Evolutionary conservation across 1,140 invertebrate species (phyloP).

Genomic region (Bemisia tabaci): DNA sequence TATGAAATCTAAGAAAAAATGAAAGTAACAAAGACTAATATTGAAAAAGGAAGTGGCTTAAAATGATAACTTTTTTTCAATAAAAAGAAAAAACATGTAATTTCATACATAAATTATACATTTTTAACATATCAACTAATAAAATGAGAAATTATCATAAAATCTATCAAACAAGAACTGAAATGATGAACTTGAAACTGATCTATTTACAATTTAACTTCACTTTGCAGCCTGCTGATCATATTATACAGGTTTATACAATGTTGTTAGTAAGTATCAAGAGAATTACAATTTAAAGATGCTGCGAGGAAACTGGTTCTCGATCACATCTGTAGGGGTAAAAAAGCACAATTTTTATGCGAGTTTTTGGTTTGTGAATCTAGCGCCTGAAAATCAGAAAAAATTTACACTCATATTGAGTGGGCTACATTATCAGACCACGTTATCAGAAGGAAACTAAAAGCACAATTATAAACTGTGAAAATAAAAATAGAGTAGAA

Average conservation of each 20-base stretch:
- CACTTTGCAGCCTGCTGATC: neutral
- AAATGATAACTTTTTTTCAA: too few relatives aligned
- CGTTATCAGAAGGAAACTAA: too few relatives aligned
- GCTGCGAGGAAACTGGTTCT: too few relatives aligned
- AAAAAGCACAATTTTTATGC: neutral
- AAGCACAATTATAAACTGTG: too few relatives aligned
- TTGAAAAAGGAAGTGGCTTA: too few relatives aligned
- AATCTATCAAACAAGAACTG: neutral
- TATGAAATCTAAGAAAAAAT: too few relatives aligned
- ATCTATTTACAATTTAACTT: neutral
- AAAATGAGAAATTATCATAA: neutral
- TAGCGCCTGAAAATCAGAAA: neutral
- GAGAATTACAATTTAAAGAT: too few relatives aligned
- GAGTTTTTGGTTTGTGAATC: neutral
- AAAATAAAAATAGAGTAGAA: too few relatives aligned
- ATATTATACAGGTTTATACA: neutral
- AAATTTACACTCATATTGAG: neutral
- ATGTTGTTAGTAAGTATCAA: neutral
- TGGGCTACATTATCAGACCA: too few relatives aligned
- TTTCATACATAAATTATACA: neutral
- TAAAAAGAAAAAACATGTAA: neutral
- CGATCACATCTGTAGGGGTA: too few relatives aligned
- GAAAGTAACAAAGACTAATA: too few relatives aligned
- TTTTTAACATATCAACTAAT: neutral
- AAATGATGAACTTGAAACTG: neutral